Base-by-base conservation (phyloP, 2,797 vertebrate species). In the Tiaroga cobitis region DNA sequence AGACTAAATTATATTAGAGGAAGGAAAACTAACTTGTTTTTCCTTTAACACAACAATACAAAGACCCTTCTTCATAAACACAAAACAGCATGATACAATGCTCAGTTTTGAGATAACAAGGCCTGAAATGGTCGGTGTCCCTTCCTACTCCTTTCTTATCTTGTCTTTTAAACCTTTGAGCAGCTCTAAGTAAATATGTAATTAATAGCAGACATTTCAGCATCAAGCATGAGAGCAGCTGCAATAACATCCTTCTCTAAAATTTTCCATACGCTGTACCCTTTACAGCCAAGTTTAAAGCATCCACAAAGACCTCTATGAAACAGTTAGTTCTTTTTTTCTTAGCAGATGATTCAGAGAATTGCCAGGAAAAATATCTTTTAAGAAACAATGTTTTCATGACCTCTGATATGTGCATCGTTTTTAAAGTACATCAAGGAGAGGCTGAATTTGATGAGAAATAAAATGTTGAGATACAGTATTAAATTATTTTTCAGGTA, bases 201-300 rank as follows among this genome's bases (percentile, higher is more conserved):
- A 89, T 90, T 88, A 88, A 89, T 87, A 89, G 59, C 86, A 87
- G 88, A 84, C 86, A 83, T 88, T 73, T 83, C 43, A 83, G 21
- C 43, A 82, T 74, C 73, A 82, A 85, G 78, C 79, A 83, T 91
- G 91, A 93, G 91, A 93, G 95, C 93, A 94, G 93, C 94, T 94
- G 93, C 90, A 93, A 93, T 90, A 94, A 94, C 93, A 94, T 91
- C 88, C 92, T 90, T 89, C 24, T 88, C 91, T 94, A 93, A 94
- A 92, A 93, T 84, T 67, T 94, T 94, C 93, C 94, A 93, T 93
- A 92, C 91, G 75, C 90, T 88, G 29, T 77, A 69, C 80, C 89
- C 87, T 91, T 78, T 77, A 49, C 6, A 54, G 79, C 63, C 16
- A 80, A 15, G 59, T 76, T 51, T 75, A 82, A 46, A 54, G 15